These are phyloP conservation scores for Pachymerium ferrugineum DNA, from an alignment of 2,888 invertebrate species.

Conservation along the genomic window DNA sequence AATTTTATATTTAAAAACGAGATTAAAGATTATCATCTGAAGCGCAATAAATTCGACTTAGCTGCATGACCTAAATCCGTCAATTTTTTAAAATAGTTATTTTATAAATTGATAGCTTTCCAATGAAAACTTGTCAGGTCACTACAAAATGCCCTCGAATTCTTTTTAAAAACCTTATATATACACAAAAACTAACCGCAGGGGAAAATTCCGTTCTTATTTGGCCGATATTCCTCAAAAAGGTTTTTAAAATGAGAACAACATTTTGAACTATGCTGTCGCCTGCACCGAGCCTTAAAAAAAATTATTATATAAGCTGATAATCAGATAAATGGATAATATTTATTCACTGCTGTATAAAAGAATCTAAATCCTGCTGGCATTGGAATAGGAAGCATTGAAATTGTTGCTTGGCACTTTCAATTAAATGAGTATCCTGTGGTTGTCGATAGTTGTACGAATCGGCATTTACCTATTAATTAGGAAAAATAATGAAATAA, in stretches of 20 bases:
- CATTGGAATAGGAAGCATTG: not conserved
- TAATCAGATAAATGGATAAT: not conserved
- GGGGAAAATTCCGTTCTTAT: not conserved
- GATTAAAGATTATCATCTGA: too few relatives aligned
- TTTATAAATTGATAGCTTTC: too few relatives aligned
- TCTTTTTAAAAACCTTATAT: too few relatives aligned
- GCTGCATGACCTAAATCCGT: too few relatives aligned
- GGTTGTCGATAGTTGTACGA: not conserved
- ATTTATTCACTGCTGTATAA: not conserved
- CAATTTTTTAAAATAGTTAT: too few relatives aligned
- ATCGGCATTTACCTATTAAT: not conserved
- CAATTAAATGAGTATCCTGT: not conserved
- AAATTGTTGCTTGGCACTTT: slow-evolving; percentile 25
- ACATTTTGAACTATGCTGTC: not conserved
- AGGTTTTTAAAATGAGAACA: not conserved
- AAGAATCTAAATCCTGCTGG: not conserved
- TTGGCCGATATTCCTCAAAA: not conserved
- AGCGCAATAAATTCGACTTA: too few relatives aligned
- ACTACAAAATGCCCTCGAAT: too few relatives aligned
- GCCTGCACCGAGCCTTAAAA: not conserved
- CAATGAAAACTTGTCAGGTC: too few relatives aligned
- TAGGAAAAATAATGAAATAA: not conserved
- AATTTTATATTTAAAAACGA: too few relatives aligned
- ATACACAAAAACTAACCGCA: not conserved
- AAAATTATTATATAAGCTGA: not conserved